Evolutionary conservation across 2,113 vertebrate genomes (phyloP), one percentile per base, ranked within the genome.

Genomic region (Tretioscincus oriximinensis): DNA sequence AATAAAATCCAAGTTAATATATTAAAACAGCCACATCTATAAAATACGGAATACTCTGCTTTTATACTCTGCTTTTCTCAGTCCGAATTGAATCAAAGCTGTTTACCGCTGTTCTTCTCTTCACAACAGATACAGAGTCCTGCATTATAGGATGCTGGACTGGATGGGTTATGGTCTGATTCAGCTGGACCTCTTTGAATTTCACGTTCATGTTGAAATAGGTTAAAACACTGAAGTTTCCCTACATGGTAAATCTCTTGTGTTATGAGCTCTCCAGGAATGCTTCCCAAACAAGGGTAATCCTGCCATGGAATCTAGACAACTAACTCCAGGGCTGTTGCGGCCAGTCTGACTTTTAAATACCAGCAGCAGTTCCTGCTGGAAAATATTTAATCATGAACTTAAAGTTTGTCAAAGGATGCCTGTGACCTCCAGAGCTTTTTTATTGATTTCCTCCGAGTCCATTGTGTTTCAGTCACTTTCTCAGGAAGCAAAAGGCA

Each of bases 351-450:
- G 73, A 76, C 80, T 92, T 87, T 81, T 73, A 72, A 79, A 87
- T 90, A 89, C 22, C 75, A 84, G 31, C 80, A 63, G 71, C 80
- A 86, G 89, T 88, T 90, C 78, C 83, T 89, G 79, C 89, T 88
- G 85, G 86, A 87, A 88, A 90, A 91, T 92, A 89, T 91, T 92
- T 92, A 90, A 92, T 90, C 78, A 58, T 5, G 9, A 90, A 75
- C 81, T 72, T 81, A 82, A 89, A 89, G 84, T 90, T 88, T 90
- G 91, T 90, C 89, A 88, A 90, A 88, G 84, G 80, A 88, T 77
- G 86, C 85, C 88, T 83, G 77, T 92, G 90, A 93, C 90, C 90
- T 93, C 90, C 83, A 92, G 85, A 91, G 89, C 88, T 76, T 70
- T 82, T 87, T 83, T 85, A 92, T 92, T 88, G 91, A 93, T 92